A percentile compares a stretch with the other conserved stretches of the same genome.
Conservation (phyloP, 2,113 vertebrate species). For the Platysteira castanea region DNA sequence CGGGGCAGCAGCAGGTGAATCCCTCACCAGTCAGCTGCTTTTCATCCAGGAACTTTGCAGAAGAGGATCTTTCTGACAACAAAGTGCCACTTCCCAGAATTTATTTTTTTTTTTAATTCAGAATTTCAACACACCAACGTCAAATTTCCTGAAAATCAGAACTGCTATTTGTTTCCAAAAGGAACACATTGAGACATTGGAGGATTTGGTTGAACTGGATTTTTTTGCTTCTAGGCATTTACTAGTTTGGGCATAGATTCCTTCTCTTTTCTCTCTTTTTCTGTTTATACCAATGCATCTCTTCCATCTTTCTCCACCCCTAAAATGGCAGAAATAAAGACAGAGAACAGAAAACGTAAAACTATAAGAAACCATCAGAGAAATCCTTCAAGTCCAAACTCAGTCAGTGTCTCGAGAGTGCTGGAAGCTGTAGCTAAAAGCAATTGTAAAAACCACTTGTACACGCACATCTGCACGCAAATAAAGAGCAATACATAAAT, state of each 20-base stretch:
- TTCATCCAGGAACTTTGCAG: not conserved
- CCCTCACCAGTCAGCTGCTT: not conserved
- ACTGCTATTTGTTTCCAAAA: not conserved
- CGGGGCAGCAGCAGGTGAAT: constrained; percentile 7
- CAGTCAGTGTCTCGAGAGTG: not conserved
- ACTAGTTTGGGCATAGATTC: not conserved
- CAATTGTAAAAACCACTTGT: not conserved
- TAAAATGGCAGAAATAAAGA: not conserved
- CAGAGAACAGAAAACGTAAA: not conserved
- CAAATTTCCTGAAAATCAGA: not conserved
- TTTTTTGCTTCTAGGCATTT: not conserved
- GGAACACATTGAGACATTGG: not conserved
- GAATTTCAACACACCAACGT: not conserved
- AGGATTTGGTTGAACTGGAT: not conserved
- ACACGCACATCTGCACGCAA: not conserved
- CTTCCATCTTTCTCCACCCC: not conserved
- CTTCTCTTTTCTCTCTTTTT: not conserved
- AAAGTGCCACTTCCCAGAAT: not conserved
- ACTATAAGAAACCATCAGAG: not conserved
- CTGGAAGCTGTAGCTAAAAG: not conserved
- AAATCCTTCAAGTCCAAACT: not conserved
- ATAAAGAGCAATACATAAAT: not conserved
- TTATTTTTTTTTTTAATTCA: not conserved
- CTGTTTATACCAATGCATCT: not conserved
- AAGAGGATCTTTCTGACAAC: not conserved